phyloP scores from a whole-genome alignment of 2,797 vertebrate genomes.

The Lacerta viridis region DNA sequence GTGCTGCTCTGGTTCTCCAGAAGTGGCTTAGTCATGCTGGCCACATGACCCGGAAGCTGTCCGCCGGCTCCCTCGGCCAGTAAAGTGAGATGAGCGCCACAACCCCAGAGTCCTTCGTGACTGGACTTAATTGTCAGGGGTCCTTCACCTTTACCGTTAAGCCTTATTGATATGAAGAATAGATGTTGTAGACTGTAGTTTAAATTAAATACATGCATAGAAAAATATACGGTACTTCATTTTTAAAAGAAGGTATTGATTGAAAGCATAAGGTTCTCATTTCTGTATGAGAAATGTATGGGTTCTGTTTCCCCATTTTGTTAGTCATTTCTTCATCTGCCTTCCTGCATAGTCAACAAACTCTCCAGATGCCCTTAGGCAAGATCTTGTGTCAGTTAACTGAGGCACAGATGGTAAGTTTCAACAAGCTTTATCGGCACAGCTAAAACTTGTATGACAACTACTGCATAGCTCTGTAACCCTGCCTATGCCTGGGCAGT shows the following conservation, averaged over 20 bases:
- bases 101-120: no score
- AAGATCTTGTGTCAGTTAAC: conserved; percentile 27
- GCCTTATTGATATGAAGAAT: not conserved
- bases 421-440: conserved; percentile 30
- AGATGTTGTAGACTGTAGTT: not conserved
- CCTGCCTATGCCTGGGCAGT: not conserved
- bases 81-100: no score
- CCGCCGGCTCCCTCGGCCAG: no score
- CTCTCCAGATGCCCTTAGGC: conserved; percentile 19
- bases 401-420: conserved; percentile 29
- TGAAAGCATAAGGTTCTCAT: not conserved
- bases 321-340: not conserved
- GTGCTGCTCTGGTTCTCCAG: no score
- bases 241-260: not conserved
- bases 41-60: no score
- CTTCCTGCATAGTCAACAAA: conserved; percentile 1
- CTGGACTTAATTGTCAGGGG: no score
- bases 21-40: no score
- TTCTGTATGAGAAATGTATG: not conserved
- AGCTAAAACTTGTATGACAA: conserved; percentile 33
- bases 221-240: not conserved
- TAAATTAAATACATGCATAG: not conserved
- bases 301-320: not conserved
- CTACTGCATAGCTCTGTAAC: conserved; percentile 26
- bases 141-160: no score